Conservation (phyloP, 2,888 invertebrate species). For the Hofmannophila pseudospretella region DNA sequence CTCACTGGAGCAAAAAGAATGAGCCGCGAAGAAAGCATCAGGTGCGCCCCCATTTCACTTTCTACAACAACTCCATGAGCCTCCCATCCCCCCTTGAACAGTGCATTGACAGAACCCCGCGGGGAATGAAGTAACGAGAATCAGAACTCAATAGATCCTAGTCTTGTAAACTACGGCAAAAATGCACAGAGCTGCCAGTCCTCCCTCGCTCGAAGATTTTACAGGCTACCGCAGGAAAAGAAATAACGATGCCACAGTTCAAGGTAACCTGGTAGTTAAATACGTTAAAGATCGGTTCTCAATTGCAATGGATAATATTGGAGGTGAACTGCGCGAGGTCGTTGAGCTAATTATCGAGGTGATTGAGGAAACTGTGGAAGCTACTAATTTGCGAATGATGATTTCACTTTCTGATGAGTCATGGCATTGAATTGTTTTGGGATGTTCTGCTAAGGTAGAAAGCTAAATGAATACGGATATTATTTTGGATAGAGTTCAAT, state of each 20-base stretch:
- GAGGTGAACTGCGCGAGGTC: constrained; percentile 23
- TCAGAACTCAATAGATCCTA: too few species aligned
- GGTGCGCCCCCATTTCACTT: constrained; percentile 77
- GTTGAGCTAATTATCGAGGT: constrained; percentile 63
- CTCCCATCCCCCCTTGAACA: not conserved
- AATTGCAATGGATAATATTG: constrained; percentile 22
- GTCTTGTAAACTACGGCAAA: too few species aligned
- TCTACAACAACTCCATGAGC: constrained; percentile 37
- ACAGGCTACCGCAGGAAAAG: not conserved
- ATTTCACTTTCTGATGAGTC: constrained; percentile 57
- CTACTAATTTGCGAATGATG: constrained; percentile 58
- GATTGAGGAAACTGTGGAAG: constrained; percentile 63
- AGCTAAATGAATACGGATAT: too few species aligned
- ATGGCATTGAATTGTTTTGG: too few species aligned
- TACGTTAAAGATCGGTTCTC: too few species aligned
- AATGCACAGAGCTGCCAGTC: too few species aligned
- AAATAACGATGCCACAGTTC: not conserved
- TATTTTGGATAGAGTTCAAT: too few species aligned
- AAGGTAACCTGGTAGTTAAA: not conserved
- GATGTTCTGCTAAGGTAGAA: too few species aligned
- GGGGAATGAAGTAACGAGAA: not conserved
- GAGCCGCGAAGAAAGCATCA: constrained; percentile 74
- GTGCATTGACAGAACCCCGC: not conserved
- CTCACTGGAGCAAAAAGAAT: constrained; percentile 75
- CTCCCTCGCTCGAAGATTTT: too few species aligned